A percentile compares a stretch with the other conserved stretches of the same genome.
phyloP scores from a whole-genome alignment of 1,140 invertebrate species.

The Scaptomyza hsui region DNA sequence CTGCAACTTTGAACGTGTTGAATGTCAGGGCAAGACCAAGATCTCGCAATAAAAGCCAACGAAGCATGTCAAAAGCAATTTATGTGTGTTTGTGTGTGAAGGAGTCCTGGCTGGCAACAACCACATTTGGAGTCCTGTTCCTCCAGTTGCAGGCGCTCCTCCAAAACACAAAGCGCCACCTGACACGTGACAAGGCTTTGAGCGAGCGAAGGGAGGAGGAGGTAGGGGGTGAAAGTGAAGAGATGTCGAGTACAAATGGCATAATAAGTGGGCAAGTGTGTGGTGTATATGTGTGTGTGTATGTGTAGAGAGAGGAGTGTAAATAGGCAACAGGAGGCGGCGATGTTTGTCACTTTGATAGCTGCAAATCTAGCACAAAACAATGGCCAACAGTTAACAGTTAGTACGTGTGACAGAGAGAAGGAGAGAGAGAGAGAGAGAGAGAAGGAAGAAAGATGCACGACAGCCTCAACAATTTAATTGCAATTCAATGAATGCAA shows the following conservation, averaged over 20 bases:
- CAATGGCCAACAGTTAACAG: conserved; percentile 21
- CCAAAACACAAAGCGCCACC: conserved; percentile 45
- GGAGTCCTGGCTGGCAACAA: conserved; percentile 15
- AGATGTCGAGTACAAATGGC: conserved; percentile 61
- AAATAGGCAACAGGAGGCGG: conserved; percentile 27
- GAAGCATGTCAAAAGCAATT: conserved; percentile 79
- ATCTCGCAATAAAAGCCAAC: conserved; percentile 73
- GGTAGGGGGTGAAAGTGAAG: background rate
- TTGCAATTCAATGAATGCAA: conserved; percentile 72
- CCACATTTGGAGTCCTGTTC: background rate
- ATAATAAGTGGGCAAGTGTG: conserved; percentile 64
- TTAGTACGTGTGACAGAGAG: too few relatives aligned
- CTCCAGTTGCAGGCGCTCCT: conserved; percentile 7
- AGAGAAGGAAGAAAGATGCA: background rate
- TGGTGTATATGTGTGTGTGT: background rate
- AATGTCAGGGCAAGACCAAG: conserved; percentile 70
- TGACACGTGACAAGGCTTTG: conserved; percentile 36
- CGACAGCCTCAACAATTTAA: conserved; percentile 55
- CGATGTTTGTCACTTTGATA: conserved; percentile 77
- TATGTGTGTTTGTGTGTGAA: conserved; percentile 50
- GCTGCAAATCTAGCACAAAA: conserved; percentile 70
- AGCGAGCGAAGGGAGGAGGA: background rate
- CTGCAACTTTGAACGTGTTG: conserved; percentile 40
- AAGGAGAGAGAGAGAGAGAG: background rate
- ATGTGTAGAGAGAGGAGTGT: background rate